Conservation (phyloP, 2,797 vertebrate genomes). For the Neopelma chrysocephalum region DNA sequence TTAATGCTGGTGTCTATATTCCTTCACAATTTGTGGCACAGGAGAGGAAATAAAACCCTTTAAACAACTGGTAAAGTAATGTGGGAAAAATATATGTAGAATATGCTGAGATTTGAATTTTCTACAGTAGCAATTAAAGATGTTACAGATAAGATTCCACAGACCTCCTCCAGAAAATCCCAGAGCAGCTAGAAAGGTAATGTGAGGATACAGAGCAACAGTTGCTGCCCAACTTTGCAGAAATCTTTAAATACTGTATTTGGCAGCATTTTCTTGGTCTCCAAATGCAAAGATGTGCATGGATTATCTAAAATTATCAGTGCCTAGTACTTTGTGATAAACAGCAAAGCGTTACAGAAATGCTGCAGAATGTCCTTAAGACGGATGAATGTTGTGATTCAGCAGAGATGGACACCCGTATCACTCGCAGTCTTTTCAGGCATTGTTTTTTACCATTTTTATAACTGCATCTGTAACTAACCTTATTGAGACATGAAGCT, state of each 20-base stretch:
- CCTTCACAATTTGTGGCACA: background rate
- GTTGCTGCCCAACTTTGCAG: background rate
- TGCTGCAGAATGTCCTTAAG: background rate
- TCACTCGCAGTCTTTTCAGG: background rate
- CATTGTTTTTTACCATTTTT: background rate
- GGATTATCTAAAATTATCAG: background rate
- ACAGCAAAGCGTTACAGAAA: background rate
- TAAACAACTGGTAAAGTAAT: background rate
- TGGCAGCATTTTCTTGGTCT: background rate
- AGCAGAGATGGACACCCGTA: background rate
- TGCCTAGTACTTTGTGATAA: background rate
- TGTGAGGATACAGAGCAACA: background rate
- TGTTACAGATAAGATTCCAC: background rate
- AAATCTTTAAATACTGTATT: background rate
- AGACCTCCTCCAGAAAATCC: conserved; percentile 28
- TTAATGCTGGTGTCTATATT: background rate
- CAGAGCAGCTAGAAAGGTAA: conserved; percentile 14
- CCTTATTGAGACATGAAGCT: background rate
- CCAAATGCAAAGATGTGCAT: background rate
- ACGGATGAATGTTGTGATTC: background rate
- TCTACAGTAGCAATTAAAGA: conserved; percentile 3
- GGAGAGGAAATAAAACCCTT: background rate
- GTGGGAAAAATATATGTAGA: background rate
- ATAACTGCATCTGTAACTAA: background rate
- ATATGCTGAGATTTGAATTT: background rate